Evolutionary conservation across 2,113 vertebrate genomes (phyloP).

Genomic region (Morone saxatilis): DNA sequence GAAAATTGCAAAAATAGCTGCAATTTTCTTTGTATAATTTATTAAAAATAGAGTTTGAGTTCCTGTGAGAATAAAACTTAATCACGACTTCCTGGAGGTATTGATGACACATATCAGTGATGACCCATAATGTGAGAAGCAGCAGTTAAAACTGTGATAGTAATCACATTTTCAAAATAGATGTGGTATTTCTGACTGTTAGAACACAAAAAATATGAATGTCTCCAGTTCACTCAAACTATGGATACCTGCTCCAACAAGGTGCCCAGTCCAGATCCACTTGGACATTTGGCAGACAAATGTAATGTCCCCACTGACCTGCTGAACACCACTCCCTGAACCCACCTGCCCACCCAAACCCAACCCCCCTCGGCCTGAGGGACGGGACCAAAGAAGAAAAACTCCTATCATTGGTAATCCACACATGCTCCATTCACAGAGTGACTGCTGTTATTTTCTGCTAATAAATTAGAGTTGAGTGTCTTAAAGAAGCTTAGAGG

Average conservation of each 20-base stretch:
- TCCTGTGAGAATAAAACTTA: too few species aligned
- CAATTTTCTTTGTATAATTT: too few species aligned
- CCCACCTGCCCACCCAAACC: not conserved
- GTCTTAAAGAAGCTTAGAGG: conserved; percentile 67
- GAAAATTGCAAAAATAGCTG: too few species aligned
- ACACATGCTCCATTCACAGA: conserved; percentile 24
- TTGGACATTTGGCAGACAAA: not conserved
- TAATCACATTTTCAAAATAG: not conserved
- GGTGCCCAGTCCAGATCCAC: not conserved
- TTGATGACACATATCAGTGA: not conserved
- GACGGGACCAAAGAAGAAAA: not conserved
- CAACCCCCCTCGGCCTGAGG: accelerated
- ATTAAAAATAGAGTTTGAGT: too few species aligned
- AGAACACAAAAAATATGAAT: not conserved
- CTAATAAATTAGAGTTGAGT: conserved; percentile 52
- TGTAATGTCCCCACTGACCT: not conserved
- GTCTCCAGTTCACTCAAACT: not conserved
- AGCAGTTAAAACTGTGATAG: too few species aligned
- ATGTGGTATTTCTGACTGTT: not conserved
- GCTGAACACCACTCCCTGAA: not conserved
- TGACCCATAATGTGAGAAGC: not conserved
- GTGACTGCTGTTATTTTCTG: conserved; percentile 38
- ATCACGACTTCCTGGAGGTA: too few species aligned
- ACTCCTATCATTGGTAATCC: conserved; percentile 2
- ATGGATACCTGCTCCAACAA: not conserved